phyloP scores from a whole-genome alignment of 2,797 vertebrate genomes.

The Diplodus sargus region DNA sequence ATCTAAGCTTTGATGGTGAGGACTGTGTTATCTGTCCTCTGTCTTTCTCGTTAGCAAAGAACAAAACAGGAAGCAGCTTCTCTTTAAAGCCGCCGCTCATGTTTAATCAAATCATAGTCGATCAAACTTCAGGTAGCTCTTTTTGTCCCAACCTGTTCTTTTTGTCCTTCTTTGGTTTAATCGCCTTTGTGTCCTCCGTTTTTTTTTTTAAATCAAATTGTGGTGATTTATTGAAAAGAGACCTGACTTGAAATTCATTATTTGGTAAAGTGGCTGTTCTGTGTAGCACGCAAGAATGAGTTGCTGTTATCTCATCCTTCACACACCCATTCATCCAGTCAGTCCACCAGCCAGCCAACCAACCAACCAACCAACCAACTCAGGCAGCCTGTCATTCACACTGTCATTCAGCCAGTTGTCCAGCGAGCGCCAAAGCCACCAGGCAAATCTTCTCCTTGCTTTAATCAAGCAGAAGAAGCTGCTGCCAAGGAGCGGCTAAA shows the following conservation, averaged over 20 bases:
- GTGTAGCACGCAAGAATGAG: neutral
- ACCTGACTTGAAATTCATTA: constrained; percentile 10
- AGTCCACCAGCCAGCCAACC: constrained; percentile 19
- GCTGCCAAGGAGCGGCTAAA: constrained; percentile 65
- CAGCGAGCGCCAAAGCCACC: constrained; percentile 39
- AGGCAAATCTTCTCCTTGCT: constrained; percentile 63
- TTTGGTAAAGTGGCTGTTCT: constrained; percentile 8
- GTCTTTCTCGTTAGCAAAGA: neutral
- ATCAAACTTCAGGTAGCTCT: neutral
- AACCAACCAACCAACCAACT: constrained; percentile 7
- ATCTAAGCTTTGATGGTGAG: neutral
- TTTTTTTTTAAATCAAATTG: constrained; percentile 5
- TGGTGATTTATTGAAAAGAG: constrained; percentile 14
- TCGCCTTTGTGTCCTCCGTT: neutral
- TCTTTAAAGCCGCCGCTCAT: neutral
- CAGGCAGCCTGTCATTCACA: constrained; percentile 31
- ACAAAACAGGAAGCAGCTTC: neutral
- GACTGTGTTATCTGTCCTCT: neutral
- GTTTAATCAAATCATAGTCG: neutral
- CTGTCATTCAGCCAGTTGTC: constrained; percentile 49
- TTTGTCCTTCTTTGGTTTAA: neutral
- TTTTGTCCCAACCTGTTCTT: neutral
- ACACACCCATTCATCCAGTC: constrained; percentile 25
- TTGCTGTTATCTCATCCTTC: constrained; percentile 24
- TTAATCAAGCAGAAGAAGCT: constrained; percentile 73